A percentile compares a stretch with the other conserved stretches of the same genome.
These are phyloP conservation scores for Bettongia penicillata DNA, from an alignment of 2,113 vertebrate species.

Conservation along the genomic window DNA sequence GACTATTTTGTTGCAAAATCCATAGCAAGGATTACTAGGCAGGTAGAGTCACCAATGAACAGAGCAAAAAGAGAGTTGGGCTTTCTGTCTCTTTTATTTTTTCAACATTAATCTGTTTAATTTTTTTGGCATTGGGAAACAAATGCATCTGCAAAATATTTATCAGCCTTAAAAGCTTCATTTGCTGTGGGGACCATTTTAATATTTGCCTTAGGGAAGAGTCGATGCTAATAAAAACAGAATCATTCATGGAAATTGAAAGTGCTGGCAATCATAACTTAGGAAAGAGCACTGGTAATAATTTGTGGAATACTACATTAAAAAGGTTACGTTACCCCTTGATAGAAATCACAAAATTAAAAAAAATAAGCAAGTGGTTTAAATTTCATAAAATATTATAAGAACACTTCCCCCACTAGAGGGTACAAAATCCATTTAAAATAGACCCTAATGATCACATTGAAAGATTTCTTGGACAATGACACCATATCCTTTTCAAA, in stretches of 20 bases:
- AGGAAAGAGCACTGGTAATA: slow-evolving; percentile 53
- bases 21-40: slow-evolving; percentile 37
- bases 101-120: slow-evolving; percentile 53
- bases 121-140: slow-evolving; percentile 44
- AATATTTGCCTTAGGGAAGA: slow-evolving; percentile 64
- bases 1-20: slow-evolving; percentile 50
- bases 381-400: neutral
- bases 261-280: slow-evolving; percentile 66
- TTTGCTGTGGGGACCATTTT: slow-evolving; percentile 68
- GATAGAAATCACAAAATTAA: slow-evolving; percentile 7
- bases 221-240: slow-evolving; percentile 31
- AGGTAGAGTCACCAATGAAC: slow-evolving; percentile 52
- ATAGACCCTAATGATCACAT: neutral
- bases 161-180: slow-evolving; percentile 78
- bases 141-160: slow-evolving; percentile 72
- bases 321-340: slow-evolving; percentile 49
- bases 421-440: neutral
- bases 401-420: neutral
- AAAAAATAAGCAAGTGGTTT: slow-evolving; percentile 2
- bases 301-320: slow-evolving; percentile 59
- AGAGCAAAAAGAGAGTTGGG: slow-evolving; percentile 24
- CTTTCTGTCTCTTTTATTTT: slow-evolving; percentile 28
- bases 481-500: slow-evolving; percentile 31
- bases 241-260: slow-evolving; percentile 55
- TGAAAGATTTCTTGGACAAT: slow-evolving; percentile 45